Evolutionary conservation across 2,797 vertebrate genomes (phyloP).

Genomic region (Phalanger gymnotis): DNA sequence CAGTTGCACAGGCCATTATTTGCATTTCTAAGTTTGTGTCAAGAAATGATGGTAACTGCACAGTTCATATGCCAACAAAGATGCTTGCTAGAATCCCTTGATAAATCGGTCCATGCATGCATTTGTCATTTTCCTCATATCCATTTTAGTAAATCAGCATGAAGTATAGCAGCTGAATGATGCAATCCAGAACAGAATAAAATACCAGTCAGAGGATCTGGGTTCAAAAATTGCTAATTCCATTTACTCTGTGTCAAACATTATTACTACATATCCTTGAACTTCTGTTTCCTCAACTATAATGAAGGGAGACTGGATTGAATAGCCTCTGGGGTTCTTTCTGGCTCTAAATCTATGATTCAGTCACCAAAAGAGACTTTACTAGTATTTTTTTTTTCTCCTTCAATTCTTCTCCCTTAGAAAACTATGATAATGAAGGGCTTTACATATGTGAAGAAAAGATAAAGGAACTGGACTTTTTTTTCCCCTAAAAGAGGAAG

Average conservation of each 20-base stretch:
- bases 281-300: background rate
- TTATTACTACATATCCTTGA: background rate
- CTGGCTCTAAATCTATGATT: background rate
- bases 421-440: background rate
- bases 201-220: background rate
- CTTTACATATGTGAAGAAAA: background rate
- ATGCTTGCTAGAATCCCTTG: constrained; percentile 9
- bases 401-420: background rate
- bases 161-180: background rate
- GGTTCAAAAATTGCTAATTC: background rate
- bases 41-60: constrained; percentile 27
- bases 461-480: background rate
- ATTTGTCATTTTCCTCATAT: constrained; percentile 32
- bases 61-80: constrained; percentile 19
- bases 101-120: background rate
- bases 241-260: background rate
- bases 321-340: background rate
- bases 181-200: background rate
- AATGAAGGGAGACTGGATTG: background rate
- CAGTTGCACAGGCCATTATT: constrained; percentile 13
- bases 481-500: background rate
- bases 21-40: constrained; percentile 52
- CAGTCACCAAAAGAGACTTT: background rate
- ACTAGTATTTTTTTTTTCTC: background rate
- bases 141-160: constrained; percentile 9